phyloP scores from a whole-genome alignment of 2,888 invertebrate species.

The Lasioglossum villosulum region DNA sequence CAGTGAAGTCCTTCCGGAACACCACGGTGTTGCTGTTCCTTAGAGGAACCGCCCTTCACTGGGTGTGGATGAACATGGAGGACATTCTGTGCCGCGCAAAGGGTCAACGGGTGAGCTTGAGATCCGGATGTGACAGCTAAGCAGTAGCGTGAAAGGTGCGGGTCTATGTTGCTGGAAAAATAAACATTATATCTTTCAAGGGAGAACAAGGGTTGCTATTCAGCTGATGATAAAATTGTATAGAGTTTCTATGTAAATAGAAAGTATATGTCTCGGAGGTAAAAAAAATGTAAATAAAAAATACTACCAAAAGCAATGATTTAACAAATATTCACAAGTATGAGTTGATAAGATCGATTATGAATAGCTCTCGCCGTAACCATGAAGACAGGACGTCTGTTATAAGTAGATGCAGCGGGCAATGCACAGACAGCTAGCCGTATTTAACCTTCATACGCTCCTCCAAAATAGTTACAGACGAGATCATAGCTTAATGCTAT shows the following conservation, averaged over 20 bases:
- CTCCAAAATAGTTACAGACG: background rate
- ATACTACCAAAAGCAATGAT: background rate
- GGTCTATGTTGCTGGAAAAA: slow-evolving; percentile 79
- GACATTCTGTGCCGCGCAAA: slow-evolving; percentile 81
- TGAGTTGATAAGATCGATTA: background rate
- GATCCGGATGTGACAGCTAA: slow-evolving; percentile 82
- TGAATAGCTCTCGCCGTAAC: background rate
- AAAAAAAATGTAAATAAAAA: no score
- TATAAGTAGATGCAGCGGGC: background rate
- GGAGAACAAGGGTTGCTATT: background rate
- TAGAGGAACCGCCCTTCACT: slow-evolving; percentile 62
- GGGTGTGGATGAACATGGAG: slow-evolving; percentile 74
- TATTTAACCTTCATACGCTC: background rate
- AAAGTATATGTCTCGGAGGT: no score
- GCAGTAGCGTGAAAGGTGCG: slow-evolving; percentile 81
- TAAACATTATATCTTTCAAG: slow-evolving; percentile 24
- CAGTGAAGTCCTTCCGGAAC: slow-evolving; percentile 83
- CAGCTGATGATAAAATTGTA: background rate
- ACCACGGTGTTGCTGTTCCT: slow-evolving; percentile 73
- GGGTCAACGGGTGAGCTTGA: slow-evolving; percentile 80
- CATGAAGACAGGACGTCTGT: background rate
- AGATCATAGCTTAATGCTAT: background rate
- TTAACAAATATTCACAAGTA: background rate
- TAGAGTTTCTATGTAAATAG: background rate
- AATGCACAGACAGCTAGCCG: background rate